phyloP scores from a whole-genome alignment of 2,113 vertebrate species.

The Phaethornis superciliosus region DNA sequence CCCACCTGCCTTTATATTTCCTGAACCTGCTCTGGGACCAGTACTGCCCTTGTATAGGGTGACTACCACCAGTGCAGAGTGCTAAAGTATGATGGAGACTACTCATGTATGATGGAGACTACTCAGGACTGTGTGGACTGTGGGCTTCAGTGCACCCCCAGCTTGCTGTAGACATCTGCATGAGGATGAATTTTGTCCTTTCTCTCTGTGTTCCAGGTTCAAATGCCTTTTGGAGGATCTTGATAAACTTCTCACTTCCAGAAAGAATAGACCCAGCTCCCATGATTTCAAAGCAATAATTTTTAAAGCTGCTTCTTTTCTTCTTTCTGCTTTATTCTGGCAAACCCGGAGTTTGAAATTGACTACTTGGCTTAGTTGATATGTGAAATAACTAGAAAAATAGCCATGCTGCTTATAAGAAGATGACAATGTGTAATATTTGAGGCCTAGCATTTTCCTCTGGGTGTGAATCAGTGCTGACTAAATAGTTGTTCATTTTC shows the following conservation, averaged over 20 bases:
- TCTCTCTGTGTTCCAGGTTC: not conserved
- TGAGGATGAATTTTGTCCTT: not conserved
- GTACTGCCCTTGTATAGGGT: not conserved
- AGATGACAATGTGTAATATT: not conserved
- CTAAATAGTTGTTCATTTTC: not conserved
- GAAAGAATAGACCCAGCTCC: not conserved
- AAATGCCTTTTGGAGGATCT: not conserved
- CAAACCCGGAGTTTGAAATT: not conserved
- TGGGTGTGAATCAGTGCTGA: not conserved
- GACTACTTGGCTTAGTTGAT: not conserved
- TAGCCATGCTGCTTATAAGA: not conserved
- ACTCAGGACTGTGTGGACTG: fast-evolving
- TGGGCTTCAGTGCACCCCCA: not conserved
- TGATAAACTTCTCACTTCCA: not conserved
- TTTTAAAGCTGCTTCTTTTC: not conserved
- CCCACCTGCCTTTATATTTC: not conserved
- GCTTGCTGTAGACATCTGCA: not conserved
- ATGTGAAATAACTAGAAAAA: not conserved
- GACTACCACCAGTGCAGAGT: not conserved
- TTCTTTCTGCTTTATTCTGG: not conserved
- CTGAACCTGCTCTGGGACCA: not conserved
- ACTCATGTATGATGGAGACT: not conserved
- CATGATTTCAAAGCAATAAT: not conserved
- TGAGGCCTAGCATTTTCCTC: not conserved
- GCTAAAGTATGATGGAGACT: not conserved